A percentile compares a stretch with the other conserved stretches of the same genome.
Evolutionary conservation across 2,888 invertebrate genomes (phyloP).

Genomic region (Azorinus chamasolen): DNA sequence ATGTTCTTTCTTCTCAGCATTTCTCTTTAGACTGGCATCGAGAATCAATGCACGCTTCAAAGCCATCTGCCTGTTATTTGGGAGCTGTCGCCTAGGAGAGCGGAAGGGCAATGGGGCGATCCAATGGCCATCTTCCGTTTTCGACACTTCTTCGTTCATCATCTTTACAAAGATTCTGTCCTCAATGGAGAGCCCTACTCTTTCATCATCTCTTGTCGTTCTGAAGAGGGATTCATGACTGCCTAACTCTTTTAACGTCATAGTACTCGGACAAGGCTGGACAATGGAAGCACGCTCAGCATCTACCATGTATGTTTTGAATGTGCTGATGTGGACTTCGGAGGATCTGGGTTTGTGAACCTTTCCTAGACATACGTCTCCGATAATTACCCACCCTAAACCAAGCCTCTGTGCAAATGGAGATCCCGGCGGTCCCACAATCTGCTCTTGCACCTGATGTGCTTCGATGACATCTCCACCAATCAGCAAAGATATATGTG

Average conservation of each 20-base stretch:
- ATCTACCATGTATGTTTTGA: too few relatives aligned
- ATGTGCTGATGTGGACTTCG: too few relatives aligned
- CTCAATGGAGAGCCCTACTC: too few relatives aligned
- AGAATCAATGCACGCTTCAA: too few relatives aligned
- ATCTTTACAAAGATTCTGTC: too few relatives aligned
- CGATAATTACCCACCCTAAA: slow-evolving; percentile 38
- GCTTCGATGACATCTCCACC: slow-evolving; percentile 41
- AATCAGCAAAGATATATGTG: slow-evolving; percentile 25
- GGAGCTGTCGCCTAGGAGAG: slow-evolving; percentile 18
- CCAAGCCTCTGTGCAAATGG: slow-evolving; percentile 32
- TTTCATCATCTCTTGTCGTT: too few relatives aligned
- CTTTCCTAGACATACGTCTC: slow-evolving; percentile 41
- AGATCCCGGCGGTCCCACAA: slow-evolving; percentile 1
- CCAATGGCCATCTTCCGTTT: slow-evolving; percentile 54
- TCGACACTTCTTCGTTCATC: too few relatives aligned
- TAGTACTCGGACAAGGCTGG: too few relatives aligned
- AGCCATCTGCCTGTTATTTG: slow-evolving; percentile 43
- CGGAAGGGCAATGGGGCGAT: slow-evolving; percentile 53
- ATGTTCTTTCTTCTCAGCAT: slow-evolving; percentile 45
- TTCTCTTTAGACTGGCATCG: slow-evolving; percentile 34
- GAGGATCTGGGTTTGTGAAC: slow-evolving; percentile 26
- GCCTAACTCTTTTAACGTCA: too few relatives aligned
- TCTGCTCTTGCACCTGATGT: slow-evolving; percentile 38
- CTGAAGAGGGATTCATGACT: too few relatives aligned
- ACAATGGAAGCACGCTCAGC: too few relatives aligned